Base-by-base conservation (phyloP, 53 echinoderm and acorn worm species). In the Patiria pectinifera region DNA sequence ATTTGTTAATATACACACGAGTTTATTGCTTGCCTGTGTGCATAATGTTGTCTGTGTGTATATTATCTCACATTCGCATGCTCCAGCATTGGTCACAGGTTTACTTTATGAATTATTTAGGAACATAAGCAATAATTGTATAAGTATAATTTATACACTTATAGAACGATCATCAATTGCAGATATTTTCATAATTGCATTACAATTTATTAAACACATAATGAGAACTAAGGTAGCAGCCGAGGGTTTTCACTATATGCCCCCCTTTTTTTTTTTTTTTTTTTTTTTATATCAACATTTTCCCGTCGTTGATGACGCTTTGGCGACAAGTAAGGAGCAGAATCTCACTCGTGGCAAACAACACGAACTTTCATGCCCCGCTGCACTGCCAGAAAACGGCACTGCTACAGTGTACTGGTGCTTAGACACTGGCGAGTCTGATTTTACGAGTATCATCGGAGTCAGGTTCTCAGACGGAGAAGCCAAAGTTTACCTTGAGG, bases 391-490 rank as follows among this genome's bases (percentile, higher is more conserved):
- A 24, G 21, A 15, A 12, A 19, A n/a, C 13, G 16, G 45, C 0
- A 79, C 0, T 4, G 5, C 58, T 2, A 82, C 82, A 9, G 18
- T 82, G 0, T 82, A 82, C 24, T 82, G 82, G 82, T 82, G 58
- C 2, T 21, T 59, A 6, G 82, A 59, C 5, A 15, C 18, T 4
- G 82, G 82, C 0, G 11, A 58, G 59, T 19, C 13, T 44, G 22
- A 80, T 18, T 46, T 3, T 58, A 82, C 82, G n/a, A 59, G 5
- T 13, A 82, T 82, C 16, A 82, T 82, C 4, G 82, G 82, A 19
- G 59, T 59, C 6, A 82, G 6, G 59, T 82, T 59, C 82, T 58
- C 82, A 11, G 59, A 82, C 45, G 82, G 82, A 46, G 82, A 58
- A 24, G 11, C 19, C 58, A 13, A 14, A 1, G 82, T 82, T 59